Conservation (phyloP, 1,140 invertebrate species). For the Papilio aristodemus region DNA sequence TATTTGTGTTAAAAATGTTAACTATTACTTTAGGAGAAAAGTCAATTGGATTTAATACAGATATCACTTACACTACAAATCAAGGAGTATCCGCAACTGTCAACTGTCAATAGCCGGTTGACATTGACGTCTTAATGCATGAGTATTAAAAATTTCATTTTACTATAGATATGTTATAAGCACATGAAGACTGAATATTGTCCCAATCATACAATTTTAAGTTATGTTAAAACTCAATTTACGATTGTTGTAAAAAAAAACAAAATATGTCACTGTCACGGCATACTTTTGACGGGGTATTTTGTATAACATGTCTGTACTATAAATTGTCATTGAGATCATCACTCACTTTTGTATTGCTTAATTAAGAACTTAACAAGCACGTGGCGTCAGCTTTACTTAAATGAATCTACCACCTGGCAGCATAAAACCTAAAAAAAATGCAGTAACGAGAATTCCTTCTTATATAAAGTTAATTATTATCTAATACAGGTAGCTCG, state of each 20-base stretch:
- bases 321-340: not conserved
- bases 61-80: not conserved
- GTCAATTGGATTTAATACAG: not conserved
- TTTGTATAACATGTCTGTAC: too few relatives aligned
- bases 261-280: too few relatives aligned
- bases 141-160: not conserved
- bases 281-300: too few relatives aligned
- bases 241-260: too few relatives aligned
- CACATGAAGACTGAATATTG: too few relatives aligned
- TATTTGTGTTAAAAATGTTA: too few relatives aligned
- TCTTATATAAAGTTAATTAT: conserved; percentile 65
- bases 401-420: not conserved
- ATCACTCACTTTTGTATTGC: not conserved
- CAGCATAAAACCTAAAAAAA: not conserved
- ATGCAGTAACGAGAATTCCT: not conserved
- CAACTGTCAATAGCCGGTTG: not conserved
- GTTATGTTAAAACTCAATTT: too few relatives aligned
- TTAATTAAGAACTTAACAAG: not conserved
- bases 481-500: conserved; percentile 69
- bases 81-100: not conserved
- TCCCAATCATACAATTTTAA: too few relatives aligned
- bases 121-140: not conserved
- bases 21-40: not conserved
- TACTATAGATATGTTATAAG: too few relatives aligned
- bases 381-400: not conserved